Conservation (phyloP, 2,888 invertebrate genomes). For the Barypeithes pellucidus region DNA sequence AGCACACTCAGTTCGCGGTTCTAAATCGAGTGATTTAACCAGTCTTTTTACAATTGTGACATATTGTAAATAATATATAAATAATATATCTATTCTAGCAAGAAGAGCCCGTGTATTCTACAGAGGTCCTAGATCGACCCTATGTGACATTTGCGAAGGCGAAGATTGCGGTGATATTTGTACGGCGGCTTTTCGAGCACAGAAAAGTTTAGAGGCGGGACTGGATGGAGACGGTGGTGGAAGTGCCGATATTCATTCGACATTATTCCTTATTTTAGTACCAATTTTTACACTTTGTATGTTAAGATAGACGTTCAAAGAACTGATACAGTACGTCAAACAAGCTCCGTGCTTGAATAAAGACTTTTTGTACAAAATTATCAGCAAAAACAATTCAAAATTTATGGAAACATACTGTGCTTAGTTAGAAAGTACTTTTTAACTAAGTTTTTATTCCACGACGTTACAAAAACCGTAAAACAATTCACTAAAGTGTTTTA, state of each 20-base stretch:
- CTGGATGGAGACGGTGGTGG: slow-evolving; percentile 44
- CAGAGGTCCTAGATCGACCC: slow-evolving; percentile 78
- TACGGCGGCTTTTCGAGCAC: slow-evolving; percentile 61
- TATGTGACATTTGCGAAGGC: slow-evolving; percentile 89
- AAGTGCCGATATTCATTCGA: slow-evolving; percentile 40
- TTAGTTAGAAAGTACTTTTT: too few relatives aligned
- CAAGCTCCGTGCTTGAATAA: too few relatives aligned
- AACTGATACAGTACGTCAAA: background rate
- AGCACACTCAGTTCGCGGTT: too few relatives aligned
- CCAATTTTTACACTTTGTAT: slow-evolving; percentile 7
- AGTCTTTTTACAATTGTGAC: background rate
- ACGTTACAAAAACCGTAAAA: too few relatives aligned
- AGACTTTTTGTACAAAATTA: background rate
- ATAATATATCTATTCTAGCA: slow-evolving; percentile 72
- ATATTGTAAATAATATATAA: background rate
- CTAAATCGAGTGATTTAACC: too few relatives aligned
- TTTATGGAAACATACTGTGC: too few relatives aligned
- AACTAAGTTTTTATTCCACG: too few relatives aligned
- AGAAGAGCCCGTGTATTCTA: slow-evolving; percentile 89
- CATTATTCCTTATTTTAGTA: slow-evolving; percentile 24
- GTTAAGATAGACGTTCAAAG: slow-evolving; percentile 15
- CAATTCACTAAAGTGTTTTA: too few relatives aligned
- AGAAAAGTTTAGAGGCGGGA: slow-evolving; percentile 68
- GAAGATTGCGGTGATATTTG: slow-evolving; percentile 75
- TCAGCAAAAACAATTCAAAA: background rate